phyloP scores from a whole-genome alignment of 2,797 vertebrate species.

The Hippopotamyrus pictus region DNA sequence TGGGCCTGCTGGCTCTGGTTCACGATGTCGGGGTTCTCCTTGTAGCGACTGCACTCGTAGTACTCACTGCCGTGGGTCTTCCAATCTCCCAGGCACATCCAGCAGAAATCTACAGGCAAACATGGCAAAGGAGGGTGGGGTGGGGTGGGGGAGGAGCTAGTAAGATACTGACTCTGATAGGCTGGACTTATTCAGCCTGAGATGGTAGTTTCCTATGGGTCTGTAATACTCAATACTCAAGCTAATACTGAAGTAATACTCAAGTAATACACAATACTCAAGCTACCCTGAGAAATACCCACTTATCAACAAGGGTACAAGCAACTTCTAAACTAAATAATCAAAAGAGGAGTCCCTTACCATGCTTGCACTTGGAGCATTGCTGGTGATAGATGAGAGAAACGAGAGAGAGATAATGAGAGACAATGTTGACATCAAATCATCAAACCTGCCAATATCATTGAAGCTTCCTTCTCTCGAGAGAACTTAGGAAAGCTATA shows the following conservation, averaged over 20 bases:
- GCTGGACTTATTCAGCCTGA: neutral
- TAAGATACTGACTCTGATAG: neutral
- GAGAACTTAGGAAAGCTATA: neutral
- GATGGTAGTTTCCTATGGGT: neutral
- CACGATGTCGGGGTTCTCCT: conserved; percentile 99
- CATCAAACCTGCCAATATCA: neutral
- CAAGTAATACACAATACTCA: neutral
- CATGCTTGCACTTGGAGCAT: conserved; percentile 99
- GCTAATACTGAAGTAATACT: neutral
- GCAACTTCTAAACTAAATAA: neutral
- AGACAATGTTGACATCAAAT: neutral
- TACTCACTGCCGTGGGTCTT: conserved; percentile 99
- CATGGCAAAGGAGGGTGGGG: neutral
- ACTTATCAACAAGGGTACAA: neutral
- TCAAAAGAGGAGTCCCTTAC: conserved; percentile 61
- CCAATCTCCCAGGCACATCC: conserved; percentile 99
- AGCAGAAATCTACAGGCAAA: conserved; percentile 84
- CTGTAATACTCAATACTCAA: neutral
- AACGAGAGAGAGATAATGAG: conserved; percentile 28
- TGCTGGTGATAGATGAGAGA: conserved; percentile 73
- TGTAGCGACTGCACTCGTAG: conserved; percentile 98
- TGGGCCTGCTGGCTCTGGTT: conserved; percentile 99
- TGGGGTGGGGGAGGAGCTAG: neutral
- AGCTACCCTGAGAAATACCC: neutral
- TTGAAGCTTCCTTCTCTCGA: neutral